Evolutionary conservation across 2,888 invertebrate species (phyloP), one percentile per base, ranked within the genome.

Genomic region (Linnaemya vulpina): DNA sequence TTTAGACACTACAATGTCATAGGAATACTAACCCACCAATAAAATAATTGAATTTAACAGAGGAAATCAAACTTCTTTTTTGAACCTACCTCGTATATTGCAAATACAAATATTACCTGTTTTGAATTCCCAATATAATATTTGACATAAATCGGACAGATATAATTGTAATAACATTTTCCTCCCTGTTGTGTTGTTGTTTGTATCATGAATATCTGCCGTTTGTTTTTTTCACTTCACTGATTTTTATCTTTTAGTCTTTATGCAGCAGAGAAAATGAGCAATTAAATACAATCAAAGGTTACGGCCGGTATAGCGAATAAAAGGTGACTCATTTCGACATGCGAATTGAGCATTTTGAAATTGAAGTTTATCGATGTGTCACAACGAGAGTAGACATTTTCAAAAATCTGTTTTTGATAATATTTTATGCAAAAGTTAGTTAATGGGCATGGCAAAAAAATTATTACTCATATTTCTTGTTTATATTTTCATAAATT

Each of bases 251-350:
- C 58, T 58, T 30, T 55, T 53, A 3, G 17, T 53, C 40, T 30
- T 20, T 0, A 74, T 40, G 17, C 49, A 43, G 22, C 49, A 17
- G 30, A 3, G 17, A 77, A 4, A 70, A 60, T 7, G 68, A 60
- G 68, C 58, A 25, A 55, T 25, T 55, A 15, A 43, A 60, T 30
- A 30, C 5, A 5, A 20, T 60, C 49, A 77, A 51, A 68, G 49
- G 68, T 77, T 77, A 49, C 40, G 77, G 49, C n/a, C 60, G 22
- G 30, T 49, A 11, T 60, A 68, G 17, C 3, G 60, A 49, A 20
- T 51, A 20, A 22, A 51, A 73, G n/a, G 53, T 76, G 67, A 76
- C 58, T 76, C 76, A 67, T 76, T 67, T 70, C 7, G n/a, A 53
- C 11, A 17, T 51, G 38, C 25, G 43, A 20, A 46, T 11, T 22